Evolutionary conservation across 2,113 vertebrate species (phyloP).

Genomic region (Strigops habroptila): DNA sequence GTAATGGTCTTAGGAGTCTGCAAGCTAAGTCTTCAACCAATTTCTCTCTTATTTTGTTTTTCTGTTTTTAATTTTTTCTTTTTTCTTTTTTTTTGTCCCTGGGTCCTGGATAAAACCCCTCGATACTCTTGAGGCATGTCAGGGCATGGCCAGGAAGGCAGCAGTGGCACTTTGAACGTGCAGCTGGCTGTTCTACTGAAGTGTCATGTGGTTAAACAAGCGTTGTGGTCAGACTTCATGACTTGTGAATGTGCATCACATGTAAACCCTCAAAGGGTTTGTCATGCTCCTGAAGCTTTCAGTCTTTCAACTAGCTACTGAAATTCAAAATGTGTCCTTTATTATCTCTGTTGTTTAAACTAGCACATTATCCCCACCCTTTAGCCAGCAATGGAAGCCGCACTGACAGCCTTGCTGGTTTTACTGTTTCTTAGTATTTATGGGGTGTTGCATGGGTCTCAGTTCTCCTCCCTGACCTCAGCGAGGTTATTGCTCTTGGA

Average conservation of each 20-base stretch:
- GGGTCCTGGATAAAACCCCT: background rate
- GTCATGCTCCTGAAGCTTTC: background rate
- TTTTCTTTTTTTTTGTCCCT: background rate
- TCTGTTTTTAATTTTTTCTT: background rate
- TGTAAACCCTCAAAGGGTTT: background rate
- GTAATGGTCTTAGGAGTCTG: conserved; percentile 40
- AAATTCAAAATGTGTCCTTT: conserved; percentile 20
- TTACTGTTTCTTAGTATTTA: background rate
- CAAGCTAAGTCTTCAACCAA: conserved; percentile 30
- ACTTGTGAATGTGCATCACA: background rate
- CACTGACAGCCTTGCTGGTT: background rate
- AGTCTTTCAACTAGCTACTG: background rate
- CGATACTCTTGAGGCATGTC: background rate
- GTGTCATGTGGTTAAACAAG: conserved; percentile 14
- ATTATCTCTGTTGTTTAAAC: conserved; percentile 25
- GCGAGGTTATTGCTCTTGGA: background rate
- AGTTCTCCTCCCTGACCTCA: background rate
- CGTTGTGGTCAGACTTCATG: background rate
- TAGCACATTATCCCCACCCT: background rate
- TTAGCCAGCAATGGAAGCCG: background rate
- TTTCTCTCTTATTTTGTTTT: background rate
- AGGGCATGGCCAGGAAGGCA: background rate
- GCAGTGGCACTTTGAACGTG: background rate
- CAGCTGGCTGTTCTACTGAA: background rate
- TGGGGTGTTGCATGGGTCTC: background rate